A percentile compares a stretch with the other conserved stretches of the same genome.
These are phyloP conservation scores for Polypterus senegalus DNA, from an alignment of 2,113 vertebrate genomes.

Conservation along the genomic window DNA sequence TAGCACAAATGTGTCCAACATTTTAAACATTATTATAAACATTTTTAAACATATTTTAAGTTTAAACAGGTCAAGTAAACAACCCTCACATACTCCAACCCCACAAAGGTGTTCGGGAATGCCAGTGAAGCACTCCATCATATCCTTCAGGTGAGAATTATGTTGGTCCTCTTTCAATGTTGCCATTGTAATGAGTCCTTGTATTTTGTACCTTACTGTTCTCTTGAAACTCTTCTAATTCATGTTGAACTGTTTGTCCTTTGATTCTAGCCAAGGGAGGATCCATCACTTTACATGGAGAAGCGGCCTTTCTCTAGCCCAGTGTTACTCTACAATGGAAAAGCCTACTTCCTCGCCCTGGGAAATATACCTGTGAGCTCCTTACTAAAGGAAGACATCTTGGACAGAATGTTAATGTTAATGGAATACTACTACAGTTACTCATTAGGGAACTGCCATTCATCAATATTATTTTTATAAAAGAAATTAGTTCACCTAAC, in stretches of 20 bases:
- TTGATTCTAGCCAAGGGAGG: too few relatives aligned
- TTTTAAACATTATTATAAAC: too few relatives aligned
- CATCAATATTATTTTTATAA: too few relatives aligned
- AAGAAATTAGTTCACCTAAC: too few relatives aligned
- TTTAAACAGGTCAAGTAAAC: too few relatives aligned
- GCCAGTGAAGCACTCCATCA: slow-evolving; percentile 9
- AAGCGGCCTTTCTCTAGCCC: slow-evolving; percentile 5
- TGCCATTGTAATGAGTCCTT: too few relatives aligned
- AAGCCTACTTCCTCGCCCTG: slow-evolving; percentile 9
- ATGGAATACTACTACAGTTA: slow-evolving; percentile 6
- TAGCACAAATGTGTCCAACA: too few relatives aligned
- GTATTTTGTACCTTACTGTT: too few relatives aligned
- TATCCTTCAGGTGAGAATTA: slow-evolving; percentile 5
- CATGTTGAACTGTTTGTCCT: too few relatives aligned
- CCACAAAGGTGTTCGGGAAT: slow-evolving; percentile 9
- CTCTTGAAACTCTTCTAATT: too few relatives aligned
- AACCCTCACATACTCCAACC: slow-evolving; percentile 3
- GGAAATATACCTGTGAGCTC: slow-evolving; percentile 12
- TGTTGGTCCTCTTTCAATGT: background rate
- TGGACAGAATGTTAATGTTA: slow-evolving; percentile 6
- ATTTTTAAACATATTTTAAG: too few relatives aligned
- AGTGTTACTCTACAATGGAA: slow-evolving; percentile 9
- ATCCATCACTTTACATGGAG: background rate
- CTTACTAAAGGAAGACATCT: background rate
- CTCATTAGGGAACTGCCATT: too few relatives aligned